phyloP scores from a whole-genome alignment of 1,140 invertebrate genomes.

The Drosophila repleta region DNA sequence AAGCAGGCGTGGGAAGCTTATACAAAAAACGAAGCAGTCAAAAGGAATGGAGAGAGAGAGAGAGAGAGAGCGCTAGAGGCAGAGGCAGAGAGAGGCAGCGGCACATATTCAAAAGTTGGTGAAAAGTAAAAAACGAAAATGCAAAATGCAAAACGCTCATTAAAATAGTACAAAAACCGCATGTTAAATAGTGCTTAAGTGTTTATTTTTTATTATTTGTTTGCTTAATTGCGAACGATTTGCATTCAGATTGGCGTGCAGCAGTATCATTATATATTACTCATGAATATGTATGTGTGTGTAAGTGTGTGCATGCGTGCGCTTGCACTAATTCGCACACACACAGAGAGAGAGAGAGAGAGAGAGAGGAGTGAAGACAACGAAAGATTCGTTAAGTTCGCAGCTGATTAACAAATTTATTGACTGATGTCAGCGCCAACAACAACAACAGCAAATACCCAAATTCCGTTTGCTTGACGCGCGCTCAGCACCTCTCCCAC shows the following conservation, averaged over 20 bases:
- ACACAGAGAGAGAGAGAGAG: slow-evolving; percentile 10
- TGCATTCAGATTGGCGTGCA: slow-evolving; percentile 21
- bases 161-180: not conserved
- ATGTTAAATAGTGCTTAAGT: slow-evolving; percentile 16
- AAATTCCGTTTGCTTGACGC: slow-evolving; percentile 29
- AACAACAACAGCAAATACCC: slow-evolving; percentile 9
- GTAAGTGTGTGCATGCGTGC: slow-evolving; percentile 14
- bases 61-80: not conserved
- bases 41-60: not conserved
- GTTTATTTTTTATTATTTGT: not conserved
- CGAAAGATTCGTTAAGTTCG: slow-evolving; percentile 23
- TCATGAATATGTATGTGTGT: slow-evolving; percentile 12
- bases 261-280: slow-evolving; percentile 6
- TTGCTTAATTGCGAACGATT: slow-evolving; percentile 7
- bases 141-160: not conserved
- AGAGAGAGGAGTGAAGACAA: too few species aligned
- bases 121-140: not conserved
- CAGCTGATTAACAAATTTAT: slow-evolving; percentile 78
- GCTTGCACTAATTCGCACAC: slow-evolving; percentile 26
- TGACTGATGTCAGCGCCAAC: slow-evolving; percentile 66
- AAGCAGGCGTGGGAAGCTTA: slow-evolving; percentile 32
- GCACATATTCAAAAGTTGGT: slow-evolving; percentile 13
- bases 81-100: not conserved
- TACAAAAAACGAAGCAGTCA: not conserved
- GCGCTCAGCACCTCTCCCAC: not conserved